Evolutionary conservation across 2,888 invertebrate species (phyloP).

Genomic region (Anthrax anthrax): DNA sequence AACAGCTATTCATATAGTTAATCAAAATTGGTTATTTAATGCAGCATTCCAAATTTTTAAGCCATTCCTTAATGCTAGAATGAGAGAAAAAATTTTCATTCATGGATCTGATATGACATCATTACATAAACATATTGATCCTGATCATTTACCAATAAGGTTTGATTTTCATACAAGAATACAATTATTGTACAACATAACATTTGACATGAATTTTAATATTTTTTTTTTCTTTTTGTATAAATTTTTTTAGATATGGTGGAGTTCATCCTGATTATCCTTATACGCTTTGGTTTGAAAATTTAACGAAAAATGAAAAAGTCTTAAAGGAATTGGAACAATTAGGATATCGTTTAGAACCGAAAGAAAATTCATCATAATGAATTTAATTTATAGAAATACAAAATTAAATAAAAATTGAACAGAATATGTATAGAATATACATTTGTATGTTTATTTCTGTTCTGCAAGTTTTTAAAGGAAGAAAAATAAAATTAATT

Average conservation of each 20-base stretch:
- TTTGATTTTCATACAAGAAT: conserved; percentile 7
- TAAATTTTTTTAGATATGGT: conserved; percentile 23
- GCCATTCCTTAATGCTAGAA: conserved; percentile 52
- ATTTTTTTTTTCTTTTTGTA: background rate
- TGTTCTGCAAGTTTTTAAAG: too few species aligned
- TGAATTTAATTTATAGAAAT: too few species aligned
- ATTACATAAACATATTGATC: conserved; percentile 56
- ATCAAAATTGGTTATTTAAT: conserved; percentile 71
- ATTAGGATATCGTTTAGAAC: conserved; percentile 45
- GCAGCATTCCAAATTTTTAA: conserved; percentile 64
- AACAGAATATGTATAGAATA: too few species aligned
- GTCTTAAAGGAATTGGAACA: conserved; percentile 48
- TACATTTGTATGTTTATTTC: too few species aligned
- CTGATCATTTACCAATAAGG: conserved; percentile 52
- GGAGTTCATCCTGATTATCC: conserved; percentile 51
- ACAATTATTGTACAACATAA: background rate
- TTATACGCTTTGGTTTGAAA: conserved; percentile 59
- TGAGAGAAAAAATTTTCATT: conserved; percentile 43
- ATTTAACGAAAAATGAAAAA: conserved; percentile 40
- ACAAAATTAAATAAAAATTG: too few species aligned
- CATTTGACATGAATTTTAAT: background rate
- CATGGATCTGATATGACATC: conserved; percentile 60
- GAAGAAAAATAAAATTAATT: too few species aligned
- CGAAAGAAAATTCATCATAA: too few species aligned
- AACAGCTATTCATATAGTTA: conserved; percentile 59